phyloP scores from a whole-genome alignment of 2,888 invertebrate species.

The Cataglyphis albicans region DNA sequence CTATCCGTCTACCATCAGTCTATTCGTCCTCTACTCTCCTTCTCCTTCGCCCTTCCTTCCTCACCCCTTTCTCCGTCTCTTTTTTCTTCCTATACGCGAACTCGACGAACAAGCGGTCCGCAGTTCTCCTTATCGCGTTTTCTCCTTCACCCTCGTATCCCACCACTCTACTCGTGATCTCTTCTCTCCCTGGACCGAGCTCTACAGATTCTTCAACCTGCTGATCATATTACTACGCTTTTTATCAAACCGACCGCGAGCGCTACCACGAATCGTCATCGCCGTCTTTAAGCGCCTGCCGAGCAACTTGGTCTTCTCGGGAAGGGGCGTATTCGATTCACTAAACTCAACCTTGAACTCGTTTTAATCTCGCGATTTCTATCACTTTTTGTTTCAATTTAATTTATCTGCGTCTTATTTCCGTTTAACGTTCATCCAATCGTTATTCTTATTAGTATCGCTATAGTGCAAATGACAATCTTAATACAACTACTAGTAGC shows the following conservation, averaged over 20 bases:
- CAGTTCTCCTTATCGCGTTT: conserved; percentile 52
- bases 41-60: conserved; percentile 21
- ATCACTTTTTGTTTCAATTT: conserved; percentile 14
- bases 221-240: conserved; percentile 67
- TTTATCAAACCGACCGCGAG: conserved; percentile 61
- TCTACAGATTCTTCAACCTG: conserved; percentile 65
- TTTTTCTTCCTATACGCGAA: conserved; percentile 54
- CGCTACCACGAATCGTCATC: conserved; percentile 49
- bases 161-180: conserved; percentile 37
- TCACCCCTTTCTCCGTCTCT: conserved; percentile 30
- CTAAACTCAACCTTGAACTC: conserved; percentile 21
- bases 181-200: conserved; percentile 38
- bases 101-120: conserved; percentile 43
- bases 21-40: conserved; percentile 53
- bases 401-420: conserved; percentile 20
- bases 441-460: not conserved
- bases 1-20: conserved; percentile 53
- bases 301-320: conserved; percentile 28
- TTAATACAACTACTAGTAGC: not conserved
- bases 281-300: conserved; percentile 23
- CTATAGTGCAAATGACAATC: not conserved
- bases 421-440: not conserved
- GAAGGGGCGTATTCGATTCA: conserved; percentile 22
- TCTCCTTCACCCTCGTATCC: conserved; percentile 31
- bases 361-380: conserved; percentile 25